Base-by-base conservation (phyloP, 1,140 invertebrate genomes). In the Diorhabda elongata region DNA sequence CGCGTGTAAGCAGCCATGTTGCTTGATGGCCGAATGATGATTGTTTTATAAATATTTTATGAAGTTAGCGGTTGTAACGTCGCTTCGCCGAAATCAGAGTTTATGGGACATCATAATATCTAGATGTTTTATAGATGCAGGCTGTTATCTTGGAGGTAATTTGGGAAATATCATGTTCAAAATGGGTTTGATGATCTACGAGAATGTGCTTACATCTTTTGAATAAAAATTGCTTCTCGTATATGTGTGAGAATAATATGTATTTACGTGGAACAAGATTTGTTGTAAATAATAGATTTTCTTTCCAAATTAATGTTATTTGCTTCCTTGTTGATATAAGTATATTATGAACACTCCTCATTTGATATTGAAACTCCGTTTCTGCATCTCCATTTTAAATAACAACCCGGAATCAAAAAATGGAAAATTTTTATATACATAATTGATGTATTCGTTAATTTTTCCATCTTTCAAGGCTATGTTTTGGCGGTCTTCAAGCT, bases 21-120 rank as follows among this genome's bases (percentile, higher is more conserved):
- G 79, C 72, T 73, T 80, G 80, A 81, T 81, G 80, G 79, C 71
- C 78, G 78, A 80, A 81, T 79, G 80, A 81, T 81, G 80, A 81
- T 81, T 81, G 80, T 80, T 80, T 80, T 78, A 80, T 81, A 79
- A 81, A 81, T 81, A 80, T 79, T 80, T 79, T 73, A 81, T 78
- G 64, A 67, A 52, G 69, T 41, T 47, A 56, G 71, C 71, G 67
- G 71, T 72, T 58, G 74, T 61, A 74, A 68, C 74, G 71, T 68
- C 71, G 70, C 58, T 66, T 56, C 44, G 76, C 74, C 77, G 77
- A 80, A 80, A 80, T 80, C 78, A 80, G 78, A 78, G 77, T 80
- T 80, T 80, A 80, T 80, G 78, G 77, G 75, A 78, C 78, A 78
- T 80, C 78, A 80, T 80, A 80, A 80, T 79, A 75, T 79, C 71